Evolutionary conservation across 2,113 vertebrate species (phyloP).

Genomic region (Elephantulus edwardii): DNA sequence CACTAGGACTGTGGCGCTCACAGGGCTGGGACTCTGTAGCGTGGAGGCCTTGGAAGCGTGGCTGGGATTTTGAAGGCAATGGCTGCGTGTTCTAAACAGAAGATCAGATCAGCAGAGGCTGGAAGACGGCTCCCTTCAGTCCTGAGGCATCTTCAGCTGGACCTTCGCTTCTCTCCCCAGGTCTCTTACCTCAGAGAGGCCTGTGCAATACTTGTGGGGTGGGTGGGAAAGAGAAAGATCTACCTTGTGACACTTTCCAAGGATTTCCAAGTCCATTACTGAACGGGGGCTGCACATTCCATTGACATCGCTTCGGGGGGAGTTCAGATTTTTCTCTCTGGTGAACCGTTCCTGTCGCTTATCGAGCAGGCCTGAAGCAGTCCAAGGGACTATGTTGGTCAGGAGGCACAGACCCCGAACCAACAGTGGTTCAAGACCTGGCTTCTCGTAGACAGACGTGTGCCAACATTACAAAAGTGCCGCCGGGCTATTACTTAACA

Average conservation of each 20-base stretch:
- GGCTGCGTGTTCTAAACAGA: neutral
- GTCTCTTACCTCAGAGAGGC: neutral
- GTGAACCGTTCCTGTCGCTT: neutral
- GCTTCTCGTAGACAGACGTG: constrained; percentile 70
- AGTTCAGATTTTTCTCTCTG: constrained; percentile 48
- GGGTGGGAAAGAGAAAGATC: constrained; percentile 12
- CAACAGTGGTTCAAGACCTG: constrained; percentile 78
- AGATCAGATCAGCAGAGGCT: neutral
- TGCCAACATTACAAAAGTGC: constrained; percentile 71
- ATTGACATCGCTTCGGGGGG: constrained; percentile 43
- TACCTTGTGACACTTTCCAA: constrained; percentile 47
- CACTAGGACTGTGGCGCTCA: neutral
- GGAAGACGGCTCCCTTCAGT: neutral
- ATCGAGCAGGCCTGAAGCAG: constrained; percentile 63
- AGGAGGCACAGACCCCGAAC: constrained; percentile 76
- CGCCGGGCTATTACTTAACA: constrained; percentile 84
- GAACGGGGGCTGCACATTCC: neutral
- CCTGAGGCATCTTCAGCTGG: neutral
- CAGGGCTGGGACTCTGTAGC: neutral
- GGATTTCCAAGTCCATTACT: constrained; percentile 68
- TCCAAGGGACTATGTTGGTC: constrained; percentile 80
- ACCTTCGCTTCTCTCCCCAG: neutral
- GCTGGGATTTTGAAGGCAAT: fast-evolving
- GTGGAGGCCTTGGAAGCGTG: neutral
- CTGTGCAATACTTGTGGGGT: neutral